phyloP scores from a whole-genome alignment of 2,797 vertebrate species.

The Sebastiscus albofasciatus region DNA sequence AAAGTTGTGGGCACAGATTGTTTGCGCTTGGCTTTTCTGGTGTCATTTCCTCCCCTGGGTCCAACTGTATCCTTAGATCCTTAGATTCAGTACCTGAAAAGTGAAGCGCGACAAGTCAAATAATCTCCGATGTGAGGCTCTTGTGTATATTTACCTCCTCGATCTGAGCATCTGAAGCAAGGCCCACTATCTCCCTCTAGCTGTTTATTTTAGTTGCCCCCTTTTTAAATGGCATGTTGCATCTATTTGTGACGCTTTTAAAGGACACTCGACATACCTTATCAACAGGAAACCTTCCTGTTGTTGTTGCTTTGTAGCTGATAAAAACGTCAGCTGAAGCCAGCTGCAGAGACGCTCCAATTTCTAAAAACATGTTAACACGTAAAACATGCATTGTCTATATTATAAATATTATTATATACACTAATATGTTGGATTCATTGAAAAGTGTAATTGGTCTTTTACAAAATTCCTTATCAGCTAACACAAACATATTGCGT shows the following conservation, averaged over 20 bases:
- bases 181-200: conserved; percentile 46
- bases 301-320: conserved; percentile 10
- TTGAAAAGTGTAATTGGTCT: not conserved
- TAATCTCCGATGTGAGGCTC: not conserved
- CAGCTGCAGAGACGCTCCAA: not conserved
- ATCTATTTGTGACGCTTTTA: conserved; percentile 61
- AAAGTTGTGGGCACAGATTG: conserved; percentile 1
- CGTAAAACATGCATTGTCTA: not conserved
- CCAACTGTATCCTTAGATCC: not conserved
- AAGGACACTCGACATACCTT: conserved; percentile 40
- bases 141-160: not conserved
- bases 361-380: not conserved
- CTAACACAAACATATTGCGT: not conserved
- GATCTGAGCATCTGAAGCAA: not conserved
- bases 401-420: not conserved
- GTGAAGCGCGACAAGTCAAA: not conserved
- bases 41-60: conserved; percentile 43
- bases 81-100: conserved; percentile 46
- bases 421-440: not conserved
- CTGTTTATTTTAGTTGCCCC: conserved; percentile 41
- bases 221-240: conserved; percentile 3
- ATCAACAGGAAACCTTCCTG: conserved; percentile 44
- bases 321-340: not conserved
- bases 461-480: not conserved
- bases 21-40: not conserved